phyloP scores from a whole-genome alignment of 2,113 vertebrate species.

The Porphyrio hochstetteri region DNA sequence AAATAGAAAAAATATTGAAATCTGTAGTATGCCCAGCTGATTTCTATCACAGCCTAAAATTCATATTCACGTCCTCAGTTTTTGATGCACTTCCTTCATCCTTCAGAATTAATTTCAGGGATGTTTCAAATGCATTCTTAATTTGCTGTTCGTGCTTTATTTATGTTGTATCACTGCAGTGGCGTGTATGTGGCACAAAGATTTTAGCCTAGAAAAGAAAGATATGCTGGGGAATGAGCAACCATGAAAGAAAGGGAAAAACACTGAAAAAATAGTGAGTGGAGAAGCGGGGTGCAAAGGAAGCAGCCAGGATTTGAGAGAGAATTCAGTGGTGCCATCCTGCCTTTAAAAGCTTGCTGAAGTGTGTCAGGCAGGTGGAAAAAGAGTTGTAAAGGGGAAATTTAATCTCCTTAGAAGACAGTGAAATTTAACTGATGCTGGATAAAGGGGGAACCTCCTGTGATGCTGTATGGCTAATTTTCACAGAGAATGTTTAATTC shows the following conservation, averaged over 20 bases:
- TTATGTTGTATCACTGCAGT: background rate
- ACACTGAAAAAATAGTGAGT: background rate
- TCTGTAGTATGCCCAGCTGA: background rate
- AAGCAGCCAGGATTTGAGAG: background rate
- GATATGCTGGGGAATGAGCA: background rate
- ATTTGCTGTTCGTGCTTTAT: background rate
- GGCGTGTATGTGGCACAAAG: background rate
- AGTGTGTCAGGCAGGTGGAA: constrained; percentile 16
- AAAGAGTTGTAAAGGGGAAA: background rate
- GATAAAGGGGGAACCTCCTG: background rate
- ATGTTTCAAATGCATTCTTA: background rate
- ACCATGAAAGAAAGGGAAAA: background rate
- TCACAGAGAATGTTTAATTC: background rate
- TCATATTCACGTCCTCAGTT: background rate
- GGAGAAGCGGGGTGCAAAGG: background rate
- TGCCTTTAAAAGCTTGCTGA: constrained; percentile 11
- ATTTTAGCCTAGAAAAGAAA: background rate
- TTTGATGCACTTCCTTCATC: background rate
- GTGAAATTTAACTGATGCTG: background rate
- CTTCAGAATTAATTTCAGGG: background rate
- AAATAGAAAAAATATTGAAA: background rate
- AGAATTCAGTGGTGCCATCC: background rate
- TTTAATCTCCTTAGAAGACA: constrained; percentile 5
- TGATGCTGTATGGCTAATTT: background rate
- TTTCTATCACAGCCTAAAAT: background rate